These are phyloP conservation scores for Ptychochromis oligacanthus DNA, from an alignment of 2,113 vertebrate genomes.

Conservation along the genomic window DNA sequence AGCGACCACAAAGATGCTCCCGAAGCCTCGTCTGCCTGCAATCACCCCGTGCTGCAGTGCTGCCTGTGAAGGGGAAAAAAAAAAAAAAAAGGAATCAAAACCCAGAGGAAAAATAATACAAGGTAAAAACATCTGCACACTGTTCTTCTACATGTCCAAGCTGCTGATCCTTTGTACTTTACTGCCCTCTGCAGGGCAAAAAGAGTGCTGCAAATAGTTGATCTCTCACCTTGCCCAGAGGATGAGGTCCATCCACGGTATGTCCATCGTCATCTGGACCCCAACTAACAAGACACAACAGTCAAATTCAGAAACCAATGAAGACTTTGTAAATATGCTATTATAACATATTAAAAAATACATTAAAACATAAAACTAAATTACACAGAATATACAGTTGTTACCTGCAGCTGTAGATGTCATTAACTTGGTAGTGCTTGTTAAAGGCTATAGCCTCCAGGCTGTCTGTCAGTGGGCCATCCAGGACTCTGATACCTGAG, in stretches of 20 bases:
- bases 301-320: not conserved
- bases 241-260: slow-evolving; percentile 96
- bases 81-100: not conserved
- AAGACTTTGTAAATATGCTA: not conserved
- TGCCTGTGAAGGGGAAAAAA: slow-evolving; percentile 76
- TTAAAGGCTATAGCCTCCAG: slow-evolving; percentile 98
- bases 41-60: slow-evolving; percentile 96
- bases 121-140: not conserved
- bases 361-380: not conserved
- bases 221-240: slow-evolving; percentile 89
- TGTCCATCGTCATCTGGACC: slow-evolving; percentile 97
- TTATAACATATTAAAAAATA: not conserved
- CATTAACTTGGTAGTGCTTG: slow-evolving; percentile 98
- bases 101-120: not conserved
- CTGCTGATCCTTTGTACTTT: not conserved
- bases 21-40: slow-evolving; percentile 91
- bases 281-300: slow-evolving; percentile 83
- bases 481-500: slow-evolving; percentile 95
- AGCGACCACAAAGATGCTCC: slow-evolving; percentile 97
- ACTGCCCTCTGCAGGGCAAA: slow-evolving; percentile 67
- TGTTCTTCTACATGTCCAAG: not conserved
- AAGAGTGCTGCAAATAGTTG: not conserved
- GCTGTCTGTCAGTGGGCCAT: slow-evolving; percentile 96
- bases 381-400: not conserved
- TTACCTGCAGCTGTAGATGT: slow-evolving; percentile 99